Base-by-base conservation (phyloP, 2,888 invertebrate species). In the Imbricaverruca yamaguchii region DNA sequence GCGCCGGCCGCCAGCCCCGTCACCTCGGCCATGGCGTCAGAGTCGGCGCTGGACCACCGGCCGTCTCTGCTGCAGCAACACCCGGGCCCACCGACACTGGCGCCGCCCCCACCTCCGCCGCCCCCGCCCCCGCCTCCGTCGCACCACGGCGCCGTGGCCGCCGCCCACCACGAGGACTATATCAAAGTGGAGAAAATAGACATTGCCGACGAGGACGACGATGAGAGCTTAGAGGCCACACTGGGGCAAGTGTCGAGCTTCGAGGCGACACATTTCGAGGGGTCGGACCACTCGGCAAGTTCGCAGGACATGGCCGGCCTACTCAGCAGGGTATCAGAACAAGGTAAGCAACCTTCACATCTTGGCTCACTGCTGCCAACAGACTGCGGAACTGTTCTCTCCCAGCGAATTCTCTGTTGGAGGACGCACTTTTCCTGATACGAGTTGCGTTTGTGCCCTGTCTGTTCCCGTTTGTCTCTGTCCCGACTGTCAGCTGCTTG, bases 101-200 rank as follows among this genome's bases (percentile, higher is more conserved):
- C 39, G 57, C 65, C 61, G 79, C 77, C 69, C 56, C 77, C 81
- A 10, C 81, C 61, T 21, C 61, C 74, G 57, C 77, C 74, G 57
- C 15, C 59, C 23, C 61, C 59, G 21, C 69, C 39, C 4, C 69
- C 74, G 23, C 74, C 69, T 39, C 59, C 74, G 53, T 63, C 57
- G n/a, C 74, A 81, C 23, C 74, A 74, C 74, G 56, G 59, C 13
- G 57, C 55, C 12, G 57, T 25, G 12, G 39, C 39, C 2, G 1
- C 39, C 39, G 39, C 39, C 4, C 55, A 57, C 13, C 23, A 56
- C 56, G 13, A n/a, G 7, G n/a, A 53, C 55, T 13, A 74, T 13
- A 25, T 39, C 74, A 39, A 39, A 18, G 74, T 39, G 39, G 74
- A 74, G 39, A 74, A 25, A 18, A 74, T 25, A 11, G 25, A 74